phyloP scores from a whole-genome alignment of 2,888 invertebrate species.

The Brenthis ino region DNA sequence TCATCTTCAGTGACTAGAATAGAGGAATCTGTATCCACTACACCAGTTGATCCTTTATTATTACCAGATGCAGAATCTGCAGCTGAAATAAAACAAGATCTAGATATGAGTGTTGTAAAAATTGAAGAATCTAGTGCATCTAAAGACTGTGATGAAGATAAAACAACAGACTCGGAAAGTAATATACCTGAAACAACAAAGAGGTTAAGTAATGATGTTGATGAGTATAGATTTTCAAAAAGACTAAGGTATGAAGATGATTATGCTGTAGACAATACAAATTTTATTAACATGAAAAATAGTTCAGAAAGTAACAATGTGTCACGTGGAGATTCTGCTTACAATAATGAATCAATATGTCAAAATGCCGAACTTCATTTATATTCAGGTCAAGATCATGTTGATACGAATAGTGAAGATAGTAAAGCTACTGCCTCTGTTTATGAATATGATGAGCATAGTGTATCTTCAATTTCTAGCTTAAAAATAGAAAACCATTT shows the following conservation, averaged over 20 bases:
- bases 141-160: constrained; percentile 65
- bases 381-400: constrained; percentile 62
- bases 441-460: constrained; percentile 74
- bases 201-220: constrained; percentile 64
- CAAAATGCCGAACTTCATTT: constrained; percentile 57
- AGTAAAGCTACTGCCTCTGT: constrained; percentile 66
- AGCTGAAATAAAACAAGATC: constrained; percentile 65
- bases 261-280: constrained; percentile 53
- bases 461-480: constrained; percentile 66
- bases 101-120: constrained; percentile 68
- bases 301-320: constrained; percentile 52
- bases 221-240: constrained; percentile 59
- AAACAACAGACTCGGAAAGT: constrained; percentile 55
- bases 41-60: constrained; percentile 74
- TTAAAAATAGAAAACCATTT: constrained; percentile 68
- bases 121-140: constrained; percentile 66
- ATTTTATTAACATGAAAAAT: constrained; percentile 50
- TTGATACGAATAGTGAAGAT: constrained; percentile 69
- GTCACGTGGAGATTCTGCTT: constrained; percentile 61
- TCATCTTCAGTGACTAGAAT: constrained; percentile 65
- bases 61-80: constrained; percentile 68
- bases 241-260: constrained; percentile 70
- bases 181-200: constrained; percentile 61
- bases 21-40: constrained; percentile 68
- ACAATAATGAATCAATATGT: constrained; percentile 59